Evolutionary conservation across 2,797 vertebrate species (phyloP).

Genomic region (Paramormyrops hopkinsi): DNA sequence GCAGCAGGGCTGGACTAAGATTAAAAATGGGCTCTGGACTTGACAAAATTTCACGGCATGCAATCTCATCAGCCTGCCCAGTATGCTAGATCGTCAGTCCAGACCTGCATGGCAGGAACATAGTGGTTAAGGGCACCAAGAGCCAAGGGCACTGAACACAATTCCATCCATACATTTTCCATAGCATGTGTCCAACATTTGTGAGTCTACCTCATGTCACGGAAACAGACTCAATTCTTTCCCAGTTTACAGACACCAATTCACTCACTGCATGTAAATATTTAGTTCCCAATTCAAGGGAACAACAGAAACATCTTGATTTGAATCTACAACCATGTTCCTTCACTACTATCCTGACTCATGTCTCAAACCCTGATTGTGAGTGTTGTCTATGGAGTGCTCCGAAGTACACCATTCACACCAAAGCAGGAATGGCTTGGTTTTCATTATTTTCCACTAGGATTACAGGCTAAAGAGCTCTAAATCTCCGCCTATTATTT

Average conservation of each 20-base stretch:
- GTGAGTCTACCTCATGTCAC: neutral
- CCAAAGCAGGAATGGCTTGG: neutral
- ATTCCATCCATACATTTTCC: neutral
- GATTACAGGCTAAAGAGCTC: neutral
- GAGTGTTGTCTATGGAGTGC: neutral
- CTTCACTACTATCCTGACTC: neutral
- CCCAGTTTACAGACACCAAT: neutral
- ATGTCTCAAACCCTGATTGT: neutral
- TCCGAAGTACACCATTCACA: neutral
- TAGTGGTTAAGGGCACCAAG: neutral
- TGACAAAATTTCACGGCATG: neutral
- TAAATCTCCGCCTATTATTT: neutral
- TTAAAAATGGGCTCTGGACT: neutral
- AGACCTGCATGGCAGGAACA: neutral
- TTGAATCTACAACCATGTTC: neutral
- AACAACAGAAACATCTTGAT: neutral
- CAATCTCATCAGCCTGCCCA: neutral
- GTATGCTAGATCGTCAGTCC: neutral
- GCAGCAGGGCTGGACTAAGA: neutral
- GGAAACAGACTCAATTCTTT: neutral
- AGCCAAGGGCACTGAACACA: neutral
- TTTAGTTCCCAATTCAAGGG: neutral
- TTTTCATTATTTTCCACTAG: neutral
- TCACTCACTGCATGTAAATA: neutral
- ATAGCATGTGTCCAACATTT: neutral